Evolutionary conservation across 1,140 invertebrate species (phyloP), one percentile per base, ranked within the genome.

Genomic region (Drosophila navojoa): DNA sequence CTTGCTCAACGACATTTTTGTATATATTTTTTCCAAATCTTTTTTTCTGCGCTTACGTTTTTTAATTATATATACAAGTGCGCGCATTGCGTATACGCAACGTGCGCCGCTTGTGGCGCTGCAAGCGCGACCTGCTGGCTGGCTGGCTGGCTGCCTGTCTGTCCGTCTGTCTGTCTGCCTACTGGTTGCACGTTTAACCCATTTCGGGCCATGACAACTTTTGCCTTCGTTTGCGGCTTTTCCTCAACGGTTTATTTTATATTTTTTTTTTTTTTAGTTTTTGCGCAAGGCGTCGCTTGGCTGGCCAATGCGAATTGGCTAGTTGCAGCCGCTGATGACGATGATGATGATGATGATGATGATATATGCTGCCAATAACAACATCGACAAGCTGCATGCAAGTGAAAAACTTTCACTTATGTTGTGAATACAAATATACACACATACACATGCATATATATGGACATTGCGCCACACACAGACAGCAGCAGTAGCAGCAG

Each of bases 361-460:
- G 81, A 81, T 86, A 63, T 77, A 71, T 81, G 81, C 54, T 66
- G 59, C 61, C 77, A 63, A 66, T 64, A 69, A 69, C 45, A 71
- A 59, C 25, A 62, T 57, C 60, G 71, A 49, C 54, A 66, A 32
- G 59, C 74, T 52, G 50, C 68, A 71, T 77, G 79, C 81, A 86
- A 86, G 81, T 87, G 82, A 87, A 79, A 86, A 87, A 87, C 82
- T 87, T 87, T 87, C 82, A 87, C 82, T 87, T 87, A 49, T 47
- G 15, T 49, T 54, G 16, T 13, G 7, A 38, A 19, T 35, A 53
- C n/a, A 32, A 16, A 53, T 16, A 32, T 16, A 25, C 4, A 40
- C 10, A 13, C 25, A 49, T 11, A 13, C 25, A 7, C 1, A 49
- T 15, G 29, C n/a, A 52, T 68, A 47, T 22, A 44, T 29, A 71